Percentiles rank a stretch among this genome's conserved stretches.
phyloP scores from a whole-genome alignment of 2,888 invertebrate species.

The Drosophila prolongata region DNA sequence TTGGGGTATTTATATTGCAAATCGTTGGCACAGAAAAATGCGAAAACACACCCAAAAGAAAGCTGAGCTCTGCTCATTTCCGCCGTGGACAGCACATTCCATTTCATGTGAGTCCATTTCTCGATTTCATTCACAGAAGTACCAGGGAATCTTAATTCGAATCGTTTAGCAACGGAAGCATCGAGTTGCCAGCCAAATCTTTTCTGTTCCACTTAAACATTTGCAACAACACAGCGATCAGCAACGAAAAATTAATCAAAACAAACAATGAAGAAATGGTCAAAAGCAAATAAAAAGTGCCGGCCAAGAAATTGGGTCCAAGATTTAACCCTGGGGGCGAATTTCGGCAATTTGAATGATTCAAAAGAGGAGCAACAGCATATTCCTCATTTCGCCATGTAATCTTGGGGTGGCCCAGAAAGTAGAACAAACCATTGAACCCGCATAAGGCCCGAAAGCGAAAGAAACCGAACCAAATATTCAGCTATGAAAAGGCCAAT shows the following conservation, averaged over 20 bases:
- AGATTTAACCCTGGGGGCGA: conserved; percentile 49
- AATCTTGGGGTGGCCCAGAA: conserved; percentile 51
- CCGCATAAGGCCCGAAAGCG: conserved; percentile 47
- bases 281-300: conserved; percentile 73
- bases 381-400: conserved; percentile 33
- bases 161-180: conserved; percentile 78
- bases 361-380: conserved; percentile 46
- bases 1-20: conserved; percentile 6
- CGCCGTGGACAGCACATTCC: conserved; percentile 65
- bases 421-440: conserved; percentile 62
- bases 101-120: conserved; percentile 56
- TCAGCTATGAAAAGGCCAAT: conserved; percentile 75
- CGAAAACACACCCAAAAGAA: conserved; percentile 56
- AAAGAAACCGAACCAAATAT: conserved; percentile 54
- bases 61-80: conserved; percentile 68
- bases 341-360: conserved; percentile 55
- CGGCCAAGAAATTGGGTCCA: conserved; percentile 69
- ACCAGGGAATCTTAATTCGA: conserved; percentile 70
- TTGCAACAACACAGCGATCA: conserved; percentile 39
- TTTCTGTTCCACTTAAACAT: conserved; percentile 48
- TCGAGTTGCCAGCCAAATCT: conserved; percentile 52
- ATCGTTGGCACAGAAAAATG: not conserved
- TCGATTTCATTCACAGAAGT: conserved; percentile 54
- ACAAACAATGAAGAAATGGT: conserved; percentile 73
- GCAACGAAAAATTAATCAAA: conserved; percentile 62